Base-by-base conservation (phyloP, 2,888 invertebrate genomes). In the Andrena flavipes region DNA sequence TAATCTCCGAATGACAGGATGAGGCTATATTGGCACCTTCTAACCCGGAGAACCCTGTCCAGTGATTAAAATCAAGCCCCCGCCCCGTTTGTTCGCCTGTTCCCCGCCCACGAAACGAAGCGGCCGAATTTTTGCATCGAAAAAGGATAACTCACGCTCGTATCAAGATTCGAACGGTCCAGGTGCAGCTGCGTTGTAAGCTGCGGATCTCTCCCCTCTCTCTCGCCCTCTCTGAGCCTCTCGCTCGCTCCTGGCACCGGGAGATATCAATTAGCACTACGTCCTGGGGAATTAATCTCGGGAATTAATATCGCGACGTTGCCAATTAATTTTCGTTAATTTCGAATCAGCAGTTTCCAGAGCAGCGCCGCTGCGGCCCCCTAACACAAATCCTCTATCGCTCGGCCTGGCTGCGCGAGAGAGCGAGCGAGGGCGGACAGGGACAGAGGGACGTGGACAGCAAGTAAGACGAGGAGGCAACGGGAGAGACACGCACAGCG, bases 251-350 rank as follows among this genome's bases (percentile, higher is more conserved):
- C 85, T 86, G 88, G 84, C 84, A 87, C 82, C 83, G 83, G 75
- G 88, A 88, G 90, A 91, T 92, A 90, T 92, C 91, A 92, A 92
- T 92, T 92, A 91, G 91, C 91, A 91, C 91, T 90, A 90, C 88
- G 89, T 88, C 85, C 86, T 80, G 87, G 88, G 88, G 90, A 91
- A 91, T 91, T 91, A 91, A 91, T 91, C 91, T 91, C 88, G 87
- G 87, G 89, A 92, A 93, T 93, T 92, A 93, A 93, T 92, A 91
- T 91, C 88, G 88, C 89, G 90, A 90, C 89, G 88, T 90, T 91
- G 91, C 92, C 92, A 92, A 93, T 93, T 93, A 93, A 93, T 93
- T 93, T 92, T 90, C 92, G 92, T 92, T 92, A 92, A 92, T 93
- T 92, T 92, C 91, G 92, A 93, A 93, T 93, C 92, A 93, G 93